Evolutionary conservation across 2,113 vertebrate genomes (phyloP), one percentile per base, ranked within the genome.

Genomic region (Caracal caracal): DNA sequence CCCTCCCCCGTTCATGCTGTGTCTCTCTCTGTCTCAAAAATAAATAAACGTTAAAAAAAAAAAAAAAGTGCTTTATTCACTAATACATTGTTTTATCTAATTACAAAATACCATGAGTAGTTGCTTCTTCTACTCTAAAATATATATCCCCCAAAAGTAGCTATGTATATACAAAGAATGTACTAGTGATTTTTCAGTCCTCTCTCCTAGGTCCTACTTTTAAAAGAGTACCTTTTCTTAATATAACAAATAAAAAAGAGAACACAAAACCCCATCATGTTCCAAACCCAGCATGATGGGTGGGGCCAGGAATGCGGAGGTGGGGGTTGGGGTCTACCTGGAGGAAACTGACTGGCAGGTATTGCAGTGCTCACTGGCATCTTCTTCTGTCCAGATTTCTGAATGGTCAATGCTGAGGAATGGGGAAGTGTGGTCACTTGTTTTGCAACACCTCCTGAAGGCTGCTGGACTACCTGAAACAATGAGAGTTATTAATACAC

Each of bases 391-490:
- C 89, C 93, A 90, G 98, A 59, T 88, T 98, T 97, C 95, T 98
- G 98, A 56, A 98, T 71, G 71, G 98, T 97, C 97, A 98, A 91
- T 2, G 92, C 16, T 78, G 98, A 90, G 43, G 98, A 89, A 53
- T 96, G 96, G 0, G 98, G 81, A 90, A 98, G 70, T 0, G 97
- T 40, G 28, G 98, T 97, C 51, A 98, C 94, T 93, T 98, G 98
- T 96, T 99, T 99, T 49, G 98, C 92, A 93, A 97, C 11, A 9
- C 97, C 66, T 97, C 98, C 98, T 10, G 98, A 89, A 61, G 99
- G 97, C 51, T 99, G 99, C 8, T 99, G 99, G 88, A 99, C 98
- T 86, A 99, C 98, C 99, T 99, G 97, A 59, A 97, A 97, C 37
- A 98, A 65, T 59, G 17, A 97, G 40, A 98, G 95, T 30, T 6